Conservation (phyloP, 2,113 vertebrate species). For the Herpailurus yagouaroundi region DNA sequence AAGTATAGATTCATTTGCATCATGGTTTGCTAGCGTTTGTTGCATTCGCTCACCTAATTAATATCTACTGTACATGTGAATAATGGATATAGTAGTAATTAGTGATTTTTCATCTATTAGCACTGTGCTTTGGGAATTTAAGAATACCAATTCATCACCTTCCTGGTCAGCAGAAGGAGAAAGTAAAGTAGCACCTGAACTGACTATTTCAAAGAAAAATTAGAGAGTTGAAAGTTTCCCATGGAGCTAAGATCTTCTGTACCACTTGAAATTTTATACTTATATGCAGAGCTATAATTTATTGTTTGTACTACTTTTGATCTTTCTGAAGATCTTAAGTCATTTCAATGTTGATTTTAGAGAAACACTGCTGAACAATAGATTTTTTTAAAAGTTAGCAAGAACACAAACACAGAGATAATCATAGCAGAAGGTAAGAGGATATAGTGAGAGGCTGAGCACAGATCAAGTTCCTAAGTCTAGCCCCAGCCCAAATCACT, state of each 20-base stretch:
- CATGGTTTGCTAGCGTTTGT: not conserved
- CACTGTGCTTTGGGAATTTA: not conserved
- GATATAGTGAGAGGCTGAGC: not conserved
- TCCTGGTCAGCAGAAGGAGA: not conserved
- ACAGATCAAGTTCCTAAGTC: not conserved
- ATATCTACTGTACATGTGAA: not conserved
- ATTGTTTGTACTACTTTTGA: not conserved
- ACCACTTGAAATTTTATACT: not conserved
- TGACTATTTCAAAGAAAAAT: slow-evolving; percentile 18
- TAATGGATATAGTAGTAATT: not conserved
- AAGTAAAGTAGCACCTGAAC: not conserved
- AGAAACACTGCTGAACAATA: not conserved
- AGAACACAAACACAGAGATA: not conserved
- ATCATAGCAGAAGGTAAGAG: not conserved
- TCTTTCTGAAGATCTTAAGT: slow-evolving; percentile 27
- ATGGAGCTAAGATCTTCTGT: not conserved
- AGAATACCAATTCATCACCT: not conserved
- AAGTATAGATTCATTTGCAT: not conserved
- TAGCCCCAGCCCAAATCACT: not conserved
- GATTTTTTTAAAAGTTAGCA: not conserved
- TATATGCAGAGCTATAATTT: not conserved
- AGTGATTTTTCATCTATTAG: not conserved
- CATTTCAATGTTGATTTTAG: not conserved
- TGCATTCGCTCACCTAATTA: not conserved
- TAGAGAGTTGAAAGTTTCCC: not conserved